Base-by-base conservation (phyloP, 2,113 vertebrate genomes). In the Clarias gariepinus region DNA sequence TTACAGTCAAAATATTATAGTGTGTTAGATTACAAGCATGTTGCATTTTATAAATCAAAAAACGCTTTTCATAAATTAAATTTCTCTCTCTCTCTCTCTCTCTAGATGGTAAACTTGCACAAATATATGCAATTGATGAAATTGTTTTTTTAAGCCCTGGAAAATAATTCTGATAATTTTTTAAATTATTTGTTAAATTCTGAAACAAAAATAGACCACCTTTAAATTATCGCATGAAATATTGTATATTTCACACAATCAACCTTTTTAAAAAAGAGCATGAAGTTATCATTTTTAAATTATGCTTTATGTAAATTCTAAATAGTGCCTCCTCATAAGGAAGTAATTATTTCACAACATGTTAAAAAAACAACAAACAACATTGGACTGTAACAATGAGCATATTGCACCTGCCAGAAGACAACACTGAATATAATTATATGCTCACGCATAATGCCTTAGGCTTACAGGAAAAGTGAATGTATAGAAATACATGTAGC, bases 401-500 rank as follows among this genome's bases (percentile, higher is more conserved):
- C 19, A 25, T 52, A 25, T 12, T 66, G 41, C 74, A 64, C 41
- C 47, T 55, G 41, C 71, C 16, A 23, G n/a, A 77, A 76, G 71
- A 61, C 77, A 85, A 85, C 84, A 66, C 3, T 41, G 33, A 76
- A 47, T 0, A 52, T 76, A 76, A 61, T 63, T 52, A 63, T 7
- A 76, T 36, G 41, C 19, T 53, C 6, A 55, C 6, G 30, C 25
- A 21, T 61, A 52, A 77, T n/a, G 18, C 36, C 16, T 19, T 8
- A 47, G 36, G 10, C 73, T 25, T 25, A 33, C 69, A 66, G 81
- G 53, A 83, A 83, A 68, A 18, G 28, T 28, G 18, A 21, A 69
- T 28, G 36, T 47, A 71, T 77, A 10, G 47, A 55, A 79, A 89
- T 78, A 85, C 16, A 90, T 91, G 90, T 47, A 85, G 89, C 76